These are phyloP conservation scores for Thymallus thymallus DNA, from an alignment of 2,113 vertebrate species.

Conservation along the genomic window DNA sequence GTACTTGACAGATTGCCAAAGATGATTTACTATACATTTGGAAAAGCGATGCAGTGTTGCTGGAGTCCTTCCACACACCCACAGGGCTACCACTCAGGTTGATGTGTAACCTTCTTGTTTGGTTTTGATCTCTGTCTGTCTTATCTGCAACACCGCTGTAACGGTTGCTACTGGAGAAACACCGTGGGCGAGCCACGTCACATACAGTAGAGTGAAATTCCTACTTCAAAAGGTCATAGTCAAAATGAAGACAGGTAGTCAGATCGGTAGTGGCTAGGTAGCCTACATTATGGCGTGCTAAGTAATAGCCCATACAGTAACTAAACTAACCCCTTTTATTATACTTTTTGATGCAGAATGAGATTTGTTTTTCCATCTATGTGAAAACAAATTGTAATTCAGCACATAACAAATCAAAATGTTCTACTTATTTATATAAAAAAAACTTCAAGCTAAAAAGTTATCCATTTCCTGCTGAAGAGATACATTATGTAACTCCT, in stretches of 20 bases:
- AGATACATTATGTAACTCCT: conserved; percentile 10
- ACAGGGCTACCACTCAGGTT: neutral
- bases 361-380: too few species aligned
- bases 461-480: neutral
- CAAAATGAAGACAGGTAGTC: conserved; percentile 6
- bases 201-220: conserved; percentile 2
- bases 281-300: neutral
- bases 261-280: neutral
- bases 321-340: neutral
- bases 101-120: conserved; percentile 1
- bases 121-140: conserved; percentile 13
- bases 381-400: too few species aligned
- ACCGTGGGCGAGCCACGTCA: neutral
- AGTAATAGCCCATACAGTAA: neutral
- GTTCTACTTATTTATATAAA: too few species aligned
- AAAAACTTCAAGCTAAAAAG: too few species aligned
- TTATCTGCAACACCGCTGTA: conserved; percentile 2
- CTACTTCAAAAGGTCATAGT: conserved; percentile 20
- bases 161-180: neutral
- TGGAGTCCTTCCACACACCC: neutral
- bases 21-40: neutral
- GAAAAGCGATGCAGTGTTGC: neutral
- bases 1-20: too few species aligned
- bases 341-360: too few species aligned
- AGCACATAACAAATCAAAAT: too few species aligned